A percentile compares a stretch with the other conserved stretches of the same genome.
These are phyloP conservation scores for Ceratina japonica DNA, from an alignment of 1,140 invertebrate species.

Conservation along the genomic window DNA sequence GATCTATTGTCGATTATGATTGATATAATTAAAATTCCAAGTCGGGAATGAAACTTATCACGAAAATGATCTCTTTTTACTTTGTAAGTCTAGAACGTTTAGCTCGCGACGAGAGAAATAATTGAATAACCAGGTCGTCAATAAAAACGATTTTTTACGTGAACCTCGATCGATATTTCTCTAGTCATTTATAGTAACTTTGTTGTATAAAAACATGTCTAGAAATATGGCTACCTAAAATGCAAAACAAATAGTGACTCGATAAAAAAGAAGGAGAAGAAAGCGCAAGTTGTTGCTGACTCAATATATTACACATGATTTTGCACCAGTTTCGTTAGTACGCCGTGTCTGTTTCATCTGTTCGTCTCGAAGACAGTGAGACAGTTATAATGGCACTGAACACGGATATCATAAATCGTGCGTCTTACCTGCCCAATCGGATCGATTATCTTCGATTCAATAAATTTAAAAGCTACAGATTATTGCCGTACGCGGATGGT, in stretches of 20 bases:
- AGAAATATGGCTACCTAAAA: constrained; percentile 44
- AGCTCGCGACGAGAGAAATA: too few species aligned
- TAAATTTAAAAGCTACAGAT: constrained; percentile 83
- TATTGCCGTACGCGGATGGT: constrained; percentile 84
- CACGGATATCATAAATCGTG: neutral
- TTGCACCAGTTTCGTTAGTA: constrained; percentile 9
- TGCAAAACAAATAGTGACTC: constrained; percentile 53
- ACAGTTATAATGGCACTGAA: neutral
- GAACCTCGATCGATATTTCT: too few species aligned
- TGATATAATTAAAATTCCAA: too few species aligned
- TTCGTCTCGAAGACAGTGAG: neutral
- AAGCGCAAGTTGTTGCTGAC: constrained; percentile 55
- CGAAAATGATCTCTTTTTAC: too few species aligned
- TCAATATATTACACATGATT: constrained; percentile 30
- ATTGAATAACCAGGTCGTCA: too few species aligned
- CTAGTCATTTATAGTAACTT: too few species aligned
- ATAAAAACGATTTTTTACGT: too few species aligned
- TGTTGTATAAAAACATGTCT: too few species aligned
- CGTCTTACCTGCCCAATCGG: neutral
- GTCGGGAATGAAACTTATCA: too few species aligned
- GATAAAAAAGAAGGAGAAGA: constrained; percentile 51
- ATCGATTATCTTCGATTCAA: constrained; percentile 70
- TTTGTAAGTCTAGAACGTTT: too few species aligned
- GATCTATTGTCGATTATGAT: too few species aligned
- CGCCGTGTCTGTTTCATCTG: neutral